Conservation (phyloP, 2,797 vertebrate species). For the Crenuchus spilurus region DNA sequence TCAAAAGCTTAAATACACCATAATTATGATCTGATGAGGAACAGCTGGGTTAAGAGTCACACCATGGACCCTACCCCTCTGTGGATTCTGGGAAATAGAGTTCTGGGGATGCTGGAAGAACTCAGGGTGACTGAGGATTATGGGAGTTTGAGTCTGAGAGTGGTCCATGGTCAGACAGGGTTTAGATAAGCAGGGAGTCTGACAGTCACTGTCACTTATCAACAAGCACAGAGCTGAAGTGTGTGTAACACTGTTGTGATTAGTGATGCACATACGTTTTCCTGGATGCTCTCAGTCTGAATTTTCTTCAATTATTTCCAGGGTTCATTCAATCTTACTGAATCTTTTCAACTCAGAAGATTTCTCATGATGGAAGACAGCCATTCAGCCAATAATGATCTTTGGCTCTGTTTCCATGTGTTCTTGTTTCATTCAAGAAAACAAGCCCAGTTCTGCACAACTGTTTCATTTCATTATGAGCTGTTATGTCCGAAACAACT, state of each 20-base stretch:
- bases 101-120: too few relatives aligned
- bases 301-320: slow-evolving; percentile 35
- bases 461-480: neutral
- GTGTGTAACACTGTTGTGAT: neutral
- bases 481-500: slow-evolving; percentile 10
- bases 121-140: too few relatives aligned
- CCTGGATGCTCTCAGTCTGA: slow-evolving; percentile 8
- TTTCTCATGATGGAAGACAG: neutral
- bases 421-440: neutral
- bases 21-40: too few relatives aligned
- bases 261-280: slow-evolving; percentile 2
- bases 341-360: too few relatives aligned
- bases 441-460: neutral
- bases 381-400: neutral
- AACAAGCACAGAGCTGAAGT: neutral
- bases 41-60: too few relatives aligned
- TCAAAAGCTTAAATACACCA: too few relatives aligned
- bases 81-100: too few relatives aligned
- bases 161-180: too few relatives aligned
- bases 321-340: slow-evolving; percentile 18
- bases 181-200: too few relatives aligned
- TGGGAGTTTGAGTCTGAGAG: too few relatives aligned
- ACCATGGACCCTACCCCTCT: too few relatives aligned
- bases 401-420: neutral
- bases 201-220: neutral